Conservation (phyloP, 1,140 invertebrate species). For the Zeugodacus cucurbitae region DNA sequence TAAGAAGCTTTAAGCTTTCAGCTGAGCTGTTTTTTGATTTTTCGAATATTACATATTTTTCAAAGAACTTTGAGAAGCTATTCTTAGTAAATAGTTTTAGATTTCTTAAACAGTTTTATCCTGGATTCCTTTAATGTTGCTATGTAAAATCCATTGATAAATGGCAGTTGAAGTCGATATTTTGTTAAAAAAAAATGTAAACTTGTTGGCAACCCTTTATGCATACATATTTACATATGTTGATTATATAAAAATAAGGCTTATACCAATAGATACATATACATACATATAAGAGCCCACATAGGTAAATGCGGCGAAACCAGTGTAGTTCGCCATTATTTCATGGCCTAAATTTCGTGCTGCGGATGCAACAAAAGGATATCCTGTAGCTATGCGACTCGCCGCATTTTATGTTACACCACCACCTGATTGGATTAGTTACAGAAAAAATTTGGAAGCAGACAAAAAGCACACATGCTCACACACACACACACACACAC, state of each 20-base stretch:
- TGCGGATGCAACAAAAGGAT: constrained; percentile 12
- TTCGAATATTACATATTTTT: no score
- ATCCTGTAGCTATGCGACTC: constrained; percentile 18
- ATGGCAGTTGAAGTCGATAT: no score
- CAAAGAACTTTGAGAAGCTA: no score
- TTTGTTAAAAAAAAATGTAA: no score
- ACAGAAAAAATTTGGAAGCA: background rate
- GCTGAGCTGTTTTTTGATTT: no score
- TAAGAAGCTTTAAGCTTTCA: no score
- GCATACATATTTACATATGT: background rate
- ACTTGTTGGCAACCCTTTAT: background rate
- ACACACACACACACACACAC: background rate
- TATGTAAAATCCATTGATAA: no score
- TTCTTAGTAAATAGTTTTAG: no score
- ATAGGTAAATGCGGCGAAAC: background rate
- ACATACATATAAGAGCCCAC: background rate
- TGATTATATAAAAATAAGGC: background rate
- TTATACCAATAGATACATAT: background rate
- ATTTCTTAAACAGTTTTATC: no score
- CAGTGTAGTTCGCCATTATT: background rate
- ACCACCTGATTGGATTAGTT: background rate
- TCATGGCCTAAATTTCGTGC: background rate
- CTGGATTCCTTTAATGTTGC: no score
- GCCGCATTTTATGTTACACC: background rate
- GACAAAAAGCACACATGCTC: background rate